A percentile compares a stretch with the other conserved stretches of the same genome.
These are phyloP conservation scores for Gymnopithys bicolor DNA, from an alignment of 2,797 vertebrate genomes.

Conservation along the genomic window DNA sequence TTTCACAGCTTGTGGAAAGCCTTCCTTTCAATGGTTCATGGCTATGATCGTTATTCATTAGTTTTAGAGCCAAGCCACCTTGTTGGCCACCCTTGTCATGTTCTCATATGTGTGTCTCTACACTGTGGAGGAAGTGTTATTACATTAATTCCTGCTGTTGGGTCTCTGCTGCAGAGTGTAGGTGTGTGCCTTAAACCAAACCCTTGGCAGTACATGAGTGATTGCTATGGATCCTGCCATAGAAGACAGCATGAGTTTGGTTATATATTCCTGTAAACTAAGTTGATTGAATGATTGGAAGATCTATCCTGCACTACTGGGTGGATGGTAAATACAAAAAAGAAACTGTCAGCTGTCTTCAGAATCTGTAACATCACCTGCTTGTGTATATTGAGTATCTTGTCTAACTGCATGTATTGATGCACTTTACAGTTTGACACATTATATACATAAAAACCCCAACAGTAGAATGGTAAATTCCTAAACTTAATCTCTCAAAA, in stretches of 20 bases:
- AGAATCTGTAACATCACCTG: neutral
- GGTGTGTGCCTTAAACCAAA: neutral
- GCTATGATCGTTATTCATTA: neutral
- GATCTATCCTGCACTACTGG: neutral
- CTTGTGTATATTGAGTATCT: neutral
- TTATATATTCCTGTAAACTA: neutral
- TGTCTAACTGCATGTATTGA: neutral
- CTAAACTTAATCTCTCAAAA: constrained; percentile 19
- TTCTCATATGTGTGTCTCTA: neutral
- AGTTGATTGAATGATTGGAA: neutral
- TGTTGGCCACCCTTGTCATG: neutral
- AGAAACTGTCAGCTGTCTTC: neutral
- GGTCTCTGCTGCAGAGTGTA: neutral
- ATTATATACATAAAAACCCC: neutral
- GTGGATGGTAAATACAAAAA: neutral
- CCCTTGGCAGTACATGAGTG: neutral
- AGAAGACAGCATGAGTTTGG: neutral
- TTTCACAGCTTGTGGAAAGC: neutral
- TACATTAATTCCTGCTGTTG: neutral
- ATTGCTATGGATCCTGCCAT: neutral
- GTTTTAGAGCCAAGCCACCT: neutral
- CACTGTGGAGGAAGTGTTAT: neutral
- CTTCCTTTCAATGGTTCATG: neutral
- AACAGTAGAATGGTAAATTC: neutral
- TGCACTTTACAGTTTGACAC: neutral